These are phyloP conservation scores for Oryctolagus cuniculus DNA, from an alignment of 2,113 vertebrate genomes.

Conservation along the genomic window DNA sequence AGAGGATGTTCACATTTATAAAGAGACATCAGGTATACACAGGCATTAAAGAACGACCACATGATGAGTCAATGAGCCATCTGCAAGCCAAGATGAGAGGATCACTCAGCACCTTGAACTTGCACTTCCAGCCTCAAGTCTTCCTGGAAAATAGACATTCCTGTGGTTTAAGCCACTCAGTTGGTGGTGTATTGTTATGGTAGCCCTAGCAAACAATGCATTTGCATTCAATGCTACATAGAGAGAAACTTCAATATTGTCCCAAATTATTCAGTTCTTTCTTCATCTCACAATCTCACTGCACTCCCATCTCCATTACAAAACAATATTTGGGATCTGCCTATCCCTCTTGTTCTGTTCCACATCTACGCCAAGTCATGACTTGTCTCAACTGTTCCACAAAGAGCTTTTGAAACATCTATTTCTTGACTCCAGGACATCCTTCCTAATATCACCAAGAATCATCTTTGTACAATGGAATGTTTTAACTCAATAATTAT, in stretches of 20 bases:
- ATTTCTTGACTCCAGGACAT: neutral
- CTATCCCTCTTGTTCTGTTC: neutral
- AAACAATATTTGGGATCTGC: accelerated
- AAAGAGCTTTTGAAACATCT: neutral
- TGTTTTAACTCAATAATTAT: neutral
- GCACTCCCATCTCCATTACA: neutral
- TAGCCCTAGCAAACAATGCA: neutral
- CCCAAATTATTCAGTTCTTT: neutral
- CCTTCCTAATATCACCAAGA: neutral
- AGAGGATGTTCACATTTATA: neutral
- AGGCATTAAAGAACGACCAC: accelerated
- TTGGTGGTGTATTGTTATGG: neutral
- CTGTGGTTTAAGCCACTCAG: neutral
- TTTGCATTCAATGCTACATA: neutral
- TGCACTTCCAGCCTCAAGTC: neutral
- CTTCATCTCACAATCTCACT: neutral
- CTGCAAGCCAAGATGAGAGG: neutral
- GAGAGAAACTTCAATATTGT: neutral
- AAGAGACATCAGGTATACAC: neutral
- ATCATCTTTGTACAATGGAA: neutral
- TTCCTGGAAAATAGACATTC: neutral
- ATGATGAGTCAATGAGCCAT: neutral
- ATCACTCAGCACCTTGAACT: neutral
- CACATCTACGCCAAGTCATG: neutral
- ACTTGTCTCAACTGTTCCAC: neutral